Percentiles rank a stretch among this genome's conserved stretches.
phyloP scores from a whole-genome alignment of 2,797 vertebrate genomes.

The Neosalanx taihuensis region DNA sequence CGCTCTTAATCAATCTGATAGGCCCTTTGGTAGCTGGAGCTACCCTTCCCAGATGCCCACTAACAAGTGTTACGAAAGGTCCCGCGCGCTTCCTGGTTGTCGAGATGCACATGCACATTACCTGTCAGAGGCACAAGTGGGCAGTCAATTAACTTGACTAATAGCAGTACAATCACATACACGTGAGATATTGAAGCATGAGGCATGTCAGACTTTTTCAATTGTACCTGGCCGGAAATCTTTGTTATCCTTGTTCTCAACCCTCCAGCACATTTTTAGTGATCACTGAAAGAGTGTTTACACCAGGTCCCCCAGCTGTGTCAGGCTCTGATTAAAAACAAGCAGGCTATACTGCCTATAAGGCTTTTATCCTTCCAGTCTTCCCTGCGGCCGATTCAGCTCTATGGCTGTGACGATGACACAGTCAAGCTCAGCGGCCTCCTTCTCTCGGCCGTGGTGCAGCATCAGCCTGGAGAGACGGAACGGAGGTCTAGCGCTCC shows the following conservation, averaged over 20 bases:
- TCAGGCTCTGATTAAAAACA: not conserved
- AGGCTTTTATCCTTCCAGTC: slow-evolving; percentile 45
- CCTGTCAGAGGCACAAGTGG: not conserved
- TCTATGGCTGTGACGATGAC: slow-evolving; percentile 66
- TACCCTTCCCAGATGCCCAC: slow-evolving; percentile 21
- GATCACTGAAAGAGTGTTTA: not conserved
- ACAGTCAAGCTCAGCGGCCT: slow-evolving; percentile 58
- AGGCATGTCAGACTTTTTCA: too few species aligned
- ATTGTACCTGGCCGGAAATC: not conserved
- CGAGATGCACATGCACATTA: not conserved
- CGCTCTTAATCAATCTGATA: slow-evolving; percentile 48
- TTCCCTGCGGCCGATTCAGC: slow-evolving; percentile 46
- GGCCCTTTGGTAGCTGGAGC: slow-evolving; percentile 28
- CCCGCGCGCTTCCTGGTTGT: not conserved
- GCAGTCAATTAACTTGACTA: not conserved
- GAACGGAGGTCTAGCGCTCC: slow-evolving; percentile 49
- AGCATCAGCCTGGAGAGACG: slow-evolving; percentile 54
- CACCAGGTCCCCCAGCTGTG: not conserved
- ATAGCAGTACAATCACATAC: not conserved
- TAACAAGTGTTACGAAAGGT: slow-evolving; percentile 14
- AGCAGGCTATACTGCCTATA: not conserved
- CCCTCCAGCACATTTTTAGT: not conserved
- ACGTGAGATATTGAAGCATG: too few species aligned
- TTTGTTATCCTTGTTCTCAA: not conserved
- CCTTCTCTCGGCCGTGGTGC: slow-evolving; percentile 40